Evolutionary conservation across 2,113 vertebrate species (phyloP).

Genomic region (Coregonus clupeaformis): DNA sequence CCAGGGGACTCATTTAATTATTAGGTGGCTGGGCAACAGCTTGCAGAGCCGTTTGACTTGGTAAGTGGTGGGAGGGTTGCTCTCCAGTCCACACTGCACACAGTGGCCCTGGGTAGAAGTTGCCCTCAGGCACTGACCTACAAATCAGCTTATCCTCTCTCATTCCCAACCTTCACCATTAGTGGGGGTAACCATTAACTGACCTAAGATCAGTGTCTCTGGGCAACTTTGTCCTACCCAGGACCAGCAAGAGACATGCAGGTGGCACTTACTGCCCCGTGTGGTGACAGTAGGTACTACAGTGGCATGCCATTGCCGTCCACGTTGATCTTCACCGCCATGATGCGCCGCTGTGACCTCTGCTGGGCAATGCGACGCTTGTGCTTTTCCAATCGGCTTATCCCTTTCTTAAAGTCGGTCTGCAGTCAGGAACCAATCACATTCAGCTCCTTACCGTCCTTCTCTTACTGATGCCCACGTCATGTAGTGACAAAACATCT

Average conservation of each 20-base stretch:
- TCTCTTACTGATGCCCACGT: background rate
- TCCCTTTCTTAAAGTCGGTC: constrained; percentile 84
- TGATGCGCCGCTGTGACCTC: constrained; percentile 81
- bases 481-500: background rate
- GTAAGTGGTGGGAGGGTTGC: constrained; percentile 1
- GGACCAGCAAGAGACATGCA: constrained; percentile 49
- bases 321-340: constrained; percentile 95
- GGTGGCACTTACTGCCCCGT: constrained; percentile 70
- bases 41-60: background rate
- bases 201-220: no score
- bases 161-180: no score
- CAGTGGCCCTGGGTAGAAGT: background rate
- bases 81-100: constrained; percentile 11
- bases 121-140: no score
- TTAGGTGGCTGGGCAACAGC: background rate
- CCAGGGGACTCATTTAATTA: background rate
- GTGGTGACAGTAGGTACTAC: constrained; percentile 63
- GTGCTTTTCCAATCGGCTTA: constrained; percentile 94
- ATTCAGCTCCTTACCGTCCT: constrained; percentile 29
- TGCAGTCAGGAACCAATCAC: constrained; percentile 70
- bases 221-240: constrained; percentile 1
- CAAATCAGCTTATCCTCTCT: no score
- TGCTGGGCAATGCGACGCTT: constrained; percentile 90
- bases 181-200: no score
- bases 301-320: constrained; percentile 95